Evolutionary conservation across 2,797 vertebrate genomes (phyloP), one percentile per base, ranked within the genome.

Genomic region (Channallabes apus): DNA sequence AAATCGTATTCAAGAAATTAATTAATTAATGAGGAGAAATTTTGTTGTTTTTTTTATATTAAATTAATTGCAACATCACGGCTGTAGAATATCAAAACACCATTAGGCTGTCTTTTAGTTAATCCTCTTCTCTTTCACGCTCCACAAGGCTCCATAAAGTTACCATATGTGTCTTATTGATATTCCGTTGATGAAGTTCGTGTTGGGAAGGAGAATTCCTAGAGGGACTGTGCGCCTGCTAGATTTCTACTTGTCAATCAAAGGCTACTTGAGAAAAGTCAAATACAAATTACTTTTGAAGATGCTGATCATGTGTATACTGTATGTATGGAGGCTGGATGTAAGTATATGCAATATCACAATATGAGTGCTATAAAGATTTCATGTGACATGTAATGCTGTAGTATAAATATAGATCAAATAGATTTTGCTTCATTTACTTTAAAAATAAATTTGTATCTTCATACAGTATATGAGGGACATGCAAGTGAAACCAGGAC

Each of bases 191-290:
- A 87, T 87, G 86, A 86, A 75, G 81, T 87, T 76, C 69, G 85
- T 82, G 61, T 51, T 32, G 68, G 71, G 78, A 83, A 76, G 73
- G 75, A 9, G 22, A 71, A 80, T 83, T 87, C 86, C 86, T 83
- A 17, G 51, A 83, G 82, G 86, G 61, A 64, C 80, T 76, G 41
- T 80, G 78, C n/a, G 51, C 76, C 84, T 82, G 75, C 54, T 82
- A 82, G 83, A 88, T 86, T 86, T 88, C 68, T 62, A 83, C 85
- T 83, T 86, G 84, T 88, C 85, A 85, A 85, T 88, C 85, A 85
- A 81, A 68, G 65, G 69, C 80, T 85, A 79, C 32, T 64, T 35
- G 41, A 83, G 80, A 56, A 78, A 85, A 68, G 56, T 82, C 46
- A 83, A 76, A 82, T 78, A 83, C 85, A 80, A 83, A 82, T 59